phyloP scores from a whole-genome alignment of 2,797 vertebrate genomes.

The Phyllotis vaccarum region DNA sequence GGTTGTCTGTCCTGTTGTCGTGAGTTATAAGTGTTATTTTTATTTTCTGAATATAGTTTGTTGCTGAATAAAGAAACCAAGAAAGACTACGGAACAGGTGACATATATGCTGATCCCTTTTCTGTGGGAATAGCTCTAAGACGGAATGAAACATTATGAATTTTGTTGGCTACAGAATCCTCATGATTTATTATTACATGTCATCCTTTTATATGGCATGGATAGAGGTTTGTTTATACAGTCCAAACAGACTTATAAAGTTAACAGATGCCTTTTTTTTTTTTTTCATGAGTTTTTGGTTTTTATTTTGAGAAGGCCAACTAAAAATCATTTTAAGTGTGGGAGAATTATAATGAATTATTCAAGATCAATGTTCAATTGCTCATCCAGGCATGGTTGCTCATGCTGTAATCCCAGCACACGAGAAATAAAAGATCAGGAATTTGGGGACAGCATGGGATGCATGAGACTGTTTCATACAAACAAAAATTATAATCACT shows the following conservation, averaged over 20 bases:
- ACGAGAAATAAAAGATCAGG: not conserved
- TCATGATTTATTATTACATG: too few species aligned
- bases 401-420: not conserved
- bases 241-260: too few species aligned
- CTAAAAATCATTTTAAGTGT: conserved; percentile 40
- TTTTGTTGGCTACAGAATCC: too few species aligned
- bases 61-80: too few species aligned
- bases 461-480: not conserved
- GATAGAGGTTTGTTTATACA: too few species aligned
- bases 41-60: not conserved
- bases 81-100: too few species aligned
- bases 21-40: not conserved
- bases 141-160: too few species aligned
- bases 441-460: not conserved
- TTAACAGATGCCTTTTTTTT: too few species aligned
- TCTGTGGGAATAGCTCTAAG: too few species aligned
- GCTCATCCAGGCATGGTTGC: not conserved
- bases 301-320: conserved; percentile 64
- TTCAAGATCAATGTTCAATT: not conserved
- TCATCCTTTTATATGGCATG: too few species aligned
- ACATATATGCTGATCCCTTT: too few species aligned
- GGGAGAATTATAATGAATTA: conserved; percentile 54
- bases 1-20: too few species aligned
- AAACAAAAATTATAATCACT: not conserved
- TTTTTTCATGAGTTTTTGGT: not conserved